phyloP scores from a whole-genome alignment of 2,797 vertebrate species.

The Lepus oiostolus region DNA sequence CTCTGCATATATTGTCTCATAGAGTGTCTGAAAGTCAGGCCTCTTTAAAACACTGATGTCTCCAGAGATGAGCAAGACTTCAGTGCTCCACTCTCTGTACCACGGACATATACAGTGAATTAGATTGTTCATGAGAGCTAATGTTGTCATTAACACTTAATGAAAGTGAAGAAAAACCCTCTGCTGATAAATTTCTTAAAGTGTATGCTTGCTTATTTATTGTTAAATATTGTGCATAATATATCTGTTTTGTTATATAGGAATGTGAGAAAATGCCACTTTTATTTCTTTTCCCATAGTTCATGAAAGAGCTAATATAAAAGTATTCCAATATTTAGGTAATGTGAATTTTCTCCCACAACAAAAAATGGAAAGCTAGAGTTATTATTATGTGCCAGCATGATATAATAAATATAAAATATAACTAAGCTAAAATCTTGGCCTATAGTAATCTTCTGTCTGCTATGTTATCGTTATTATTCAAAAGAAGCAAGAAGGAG shows the following conservation, averaged over 20 bases:
- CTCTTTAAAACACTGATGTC: neutral
- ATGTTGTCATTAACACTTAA: too few species aligned
- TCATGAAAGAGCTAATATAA: neutral
- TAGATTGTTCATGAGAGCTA: neutral
- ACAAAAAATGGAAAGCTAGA: neutral
- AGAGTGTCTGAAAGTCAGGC: neutral
- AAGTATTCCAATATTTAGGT: neutral
- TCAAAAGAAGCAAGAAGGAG: conserved; percentile 46
- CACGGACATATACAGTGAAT: neutral
- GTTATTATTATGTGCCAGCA: conserved; percentile 11
- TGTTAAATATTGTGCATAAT: neutral
- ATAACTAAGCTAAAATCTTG: neutral
- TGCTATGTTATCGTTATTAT: conserved; percentile 55
- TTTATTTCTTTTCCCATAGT: neutral
- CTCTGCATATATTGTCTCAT: neutral
- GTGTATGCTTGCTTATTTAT: neutral
- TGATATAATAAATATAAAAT: neutral
- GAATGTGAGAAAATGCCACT: neutral
- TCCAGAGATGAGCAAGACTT: neutral
- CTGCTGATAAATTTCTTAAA: conserved; percentile 24
- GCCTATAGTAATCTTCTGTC: neutral
- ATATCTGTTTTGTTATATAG: neutral
- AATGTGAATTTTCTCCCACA: neutral
- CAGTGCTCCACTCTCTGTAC: neutral
- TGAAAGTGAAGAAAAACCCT: neutral